phyloP scores from a whole-genome alignment of 2,888 invertebrate species.

The Andrena bucephala region DNA sequence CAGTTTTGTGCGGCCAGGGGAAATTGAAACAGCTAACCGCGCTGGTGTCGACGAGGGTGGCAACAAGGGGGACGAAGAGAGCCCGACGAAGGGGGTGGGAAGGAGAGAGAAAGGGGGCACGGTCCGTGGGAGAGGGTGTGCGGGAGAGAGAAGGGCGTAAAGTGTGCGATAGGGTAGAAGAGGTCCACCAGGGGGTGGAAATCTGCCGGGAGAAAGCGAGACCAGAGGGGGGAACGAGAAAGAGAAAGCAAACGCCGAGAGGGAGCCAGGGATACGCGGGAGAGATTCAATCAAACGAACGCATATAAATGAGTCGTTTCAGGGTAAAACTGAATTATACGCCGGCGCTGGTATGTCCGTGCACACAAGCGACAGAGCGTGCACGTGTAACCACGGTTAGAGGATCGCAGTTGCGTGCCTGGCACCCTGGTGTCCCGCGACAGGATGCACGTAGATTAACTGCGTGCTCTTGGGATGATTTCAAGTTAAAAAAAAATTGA shows the following conservation, averaged over 20 bases:
- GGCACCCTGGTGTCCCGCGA: constrained; percentile 18
- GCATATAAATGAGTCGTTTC: constrained; percentile 84
- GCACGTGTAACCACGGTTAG: constrained; percentile 34
- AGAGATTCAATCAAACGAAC: constrained; percentile 83
- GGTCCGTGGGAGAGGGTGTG: not conserved
- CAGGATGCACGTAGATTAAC: constrained; percentile 1
- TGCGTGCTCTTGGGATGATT: constrained; percentile 1
- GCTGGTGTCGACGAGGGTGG: constrained; percentile 76
- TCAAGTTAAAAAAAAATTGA: not conserved
- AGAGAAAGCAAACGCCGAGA: constrained; percentile 45
- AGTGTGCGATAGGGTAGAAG: constrained; percentile 11
- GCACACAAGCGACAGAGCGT: constrained; percentile 23
- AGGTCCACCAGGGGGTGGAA: constrained; percentile 6
- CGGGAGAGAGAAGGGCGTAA: constrained; percentile 9
- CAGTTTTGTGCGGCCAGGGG: constrained; percentile 81
- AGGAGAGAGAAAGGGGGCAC: not conserved
- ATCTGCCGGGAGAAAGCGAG: constrained; percentile 41
- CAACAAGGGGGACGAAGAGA: constrained; percentile 36
- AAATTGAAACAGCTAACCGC: constrained; percentile 84
- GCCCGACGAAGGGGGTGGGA: constrained; percentile 29
- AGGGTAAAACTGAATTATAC: constrained; percentile 83
- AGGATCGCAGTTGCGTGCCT: constrained; percentile 56
- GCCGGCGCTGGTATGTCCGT: constrained; percentile 70
- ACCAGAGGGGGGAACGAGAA: constrained; percentile 31
- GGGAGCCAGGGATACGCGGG: constrained; percentile 62